phyloP scores from a whole-genome alignment of 2,888 invertebrate genomes.

The Metopia argyrocephala region DNA sequence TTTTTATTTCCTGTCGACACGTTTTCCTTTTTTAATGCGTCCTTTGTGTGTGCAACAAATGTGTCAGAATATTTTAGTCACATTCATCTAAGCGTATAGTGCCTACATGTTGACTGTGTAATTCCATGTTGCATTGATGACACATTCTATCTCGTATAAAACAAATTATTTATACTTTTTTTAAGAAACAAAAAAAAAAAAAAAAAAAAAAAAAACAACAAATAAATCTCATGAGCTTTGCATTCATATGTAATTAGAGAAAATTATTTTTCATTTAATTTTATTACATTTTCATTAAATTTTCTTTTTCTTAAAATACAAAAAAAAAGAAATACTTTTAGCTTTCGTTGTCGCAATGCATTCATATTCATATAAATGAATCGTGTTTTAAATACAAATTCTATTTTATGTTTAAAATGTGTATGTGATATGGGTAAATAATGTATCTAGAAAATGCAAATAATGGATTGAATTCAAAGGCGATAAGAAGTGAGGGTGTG shows the following conservation, averaged over 20 bases:
- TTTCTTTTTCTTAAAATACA: background rate
- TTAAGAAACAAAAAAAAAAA: too few species aligned
- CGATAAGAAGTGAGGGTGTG: background rate
- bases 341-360: background rate
- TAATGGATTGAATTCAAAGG: constrained; percentile 13
- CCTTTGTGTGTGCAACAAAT: background rate
- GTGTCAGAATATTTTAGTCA: constrained; percentile 20
- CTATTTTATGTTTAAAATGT: background rate
- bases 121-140: constrained; percentile 41
- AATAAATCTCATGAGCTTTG: constrained; percentile 50
- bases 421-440: constrained; percentile 40
- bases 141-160: constrained; percentile 44
- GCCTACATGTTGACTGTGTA: background rate
- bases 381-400: constrained; percentile 46
- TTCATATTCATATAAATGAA: constrained; percentile 37
- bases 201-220: too few species aligned
- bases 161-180: constrained; percentile 56
- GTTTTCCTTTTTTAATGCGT: background rate
- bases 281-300: constrained; percentile 7
- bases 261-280: constrained; percentile 20
- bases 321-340: background rate
- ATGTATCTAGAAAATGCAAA: constrained; percentile 42
- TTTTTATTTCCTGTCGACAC: constrained; percentile 5
- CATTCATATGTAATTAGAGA: constrained; percentile 55
- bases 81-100: background rate